Evolutionary conservation across 1,140 invertebrate species (phyloP), one percentile per base, ranked within the genome.

Genomic region (Cherax destructor): DNA sequence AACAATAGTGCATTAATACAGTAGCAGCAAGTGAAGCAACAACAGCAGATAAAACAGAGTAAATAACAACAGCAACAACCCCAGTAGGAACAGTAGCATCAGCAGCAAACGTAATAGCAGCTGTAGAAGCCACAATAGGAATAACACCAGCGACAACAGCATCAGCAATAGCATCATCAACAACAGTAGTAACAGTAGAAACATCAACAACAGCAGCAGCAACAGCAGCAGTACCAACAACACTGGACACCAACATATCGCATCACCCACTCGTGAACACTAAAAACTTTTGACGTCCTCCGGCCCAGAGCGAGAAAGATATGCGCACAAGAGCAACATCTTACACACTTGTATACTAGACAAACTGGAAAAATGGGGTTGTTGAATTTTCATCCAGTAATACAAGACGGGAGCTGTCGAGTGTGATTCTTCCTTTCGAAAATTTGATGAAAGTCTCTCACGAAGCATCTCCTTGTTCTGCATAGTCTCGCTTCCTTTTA

Each of bases 361-460:
- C 69, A 86, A 56, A 86, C 72, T 86, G 65, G 49, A 41, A 11
- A 76, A 86, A 76, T 86, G 69, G 49, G 76, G 83, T 86, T 86
- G 41, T n/a, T 76, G 83, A 86, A 76, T 76, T 86, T 76, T 65
- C 10, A 86, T 49, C 72, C 11, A 24, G 83, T 50, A 61, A 85
- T n/a, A 72, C 61, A 47, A 83, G 81, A 47, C 81, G 4, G 81
- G 13, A 11, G 4, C 24, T 83, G 59, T 69, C 80, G 18, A 11
- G 30, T 47, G 81, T 21, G 56, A 83, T 83, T 83, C 81, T 83
- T 41, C 18, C 69, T 49, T 47, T 30, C 30, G 59, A 83, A 83
- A 65, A 83, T 69, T 69, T 83, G 59, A 83, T 65, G 81, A 49
- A 83, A 69, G 10, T 69, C 81, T 69, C 24, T 74, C 69, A 21